phyloP scores from a whole-genome alignment of 2,113 vertebrate genomes.

The Meles meles region DNA sequence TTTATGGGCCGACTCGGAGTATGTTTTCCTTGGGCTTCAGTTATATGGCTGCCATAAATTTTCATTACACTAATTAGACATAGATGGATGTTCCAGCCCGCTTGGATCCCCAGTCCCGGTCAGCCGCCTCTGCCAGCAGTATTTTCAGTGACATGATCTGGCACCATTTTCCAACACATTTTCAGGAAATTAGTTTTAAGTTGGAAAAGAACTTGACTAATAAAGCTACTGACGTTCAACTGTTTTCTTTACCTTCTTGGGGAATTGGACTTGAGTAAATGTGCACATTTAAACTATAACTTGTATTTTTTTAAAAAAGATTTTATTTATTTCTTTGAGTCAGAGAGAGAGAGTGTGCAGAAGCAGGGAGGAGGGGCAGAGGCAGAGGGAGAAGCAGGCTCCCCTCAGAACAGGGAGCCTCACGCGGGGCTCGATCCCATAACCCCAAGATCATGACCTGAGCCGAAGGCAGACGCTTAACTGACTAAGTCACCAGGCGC shows the following conservation, averaged over 20 bases:
- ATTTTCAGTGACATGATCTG: slow-evolving; percentile 46
- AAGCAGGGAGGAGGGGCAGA: not conserved
- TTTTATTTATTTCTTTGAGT: not conserved
- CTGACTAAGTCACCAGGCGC: not conserved
- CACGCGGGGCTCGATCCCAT: not conserved
- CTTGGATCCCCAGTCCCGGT: not conserved
- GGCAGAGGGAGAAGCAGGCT: not conserved
- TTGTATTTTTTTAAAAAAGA: not conserved
- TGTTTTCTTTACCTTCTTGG: slow-evolving; percentile 32
- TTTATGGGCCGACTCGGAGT: slow-evolving; percentile 37
- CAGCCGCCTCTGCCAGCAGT: slow-evolving; percentile 47
- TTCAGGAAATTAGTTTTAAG: slow-evolving; percentile 57
- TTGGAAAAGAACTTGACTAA: slow-evolving; percentile 44
- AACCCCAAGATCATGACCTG: not conserved
- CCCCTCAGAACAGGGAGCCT: not conserved
- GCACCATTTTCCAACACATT: slow-evolving; percentile 51
- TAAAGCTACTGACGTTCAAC: slow-evolving; percentile 28
- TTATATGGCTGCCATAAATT: slow-evolving; percentile 47
- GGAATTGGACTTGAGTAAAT: not conserved
- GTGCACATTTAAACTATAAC: not conserved
- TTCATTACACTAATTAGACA: slow-evolving; percentile 52
- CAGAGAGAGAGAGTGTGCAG: not conserved
- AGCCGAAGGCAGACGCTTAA: not conserved
- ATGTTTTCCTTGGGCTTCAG: slow-evolving; percentile 45
- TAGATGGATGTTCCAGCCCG: not conserved